These are phyloP conservation scores for Clarias macrocephalus DNA, from an alignment of 2,113 vertebrate species.

Conservation along the genomic window DNA sequence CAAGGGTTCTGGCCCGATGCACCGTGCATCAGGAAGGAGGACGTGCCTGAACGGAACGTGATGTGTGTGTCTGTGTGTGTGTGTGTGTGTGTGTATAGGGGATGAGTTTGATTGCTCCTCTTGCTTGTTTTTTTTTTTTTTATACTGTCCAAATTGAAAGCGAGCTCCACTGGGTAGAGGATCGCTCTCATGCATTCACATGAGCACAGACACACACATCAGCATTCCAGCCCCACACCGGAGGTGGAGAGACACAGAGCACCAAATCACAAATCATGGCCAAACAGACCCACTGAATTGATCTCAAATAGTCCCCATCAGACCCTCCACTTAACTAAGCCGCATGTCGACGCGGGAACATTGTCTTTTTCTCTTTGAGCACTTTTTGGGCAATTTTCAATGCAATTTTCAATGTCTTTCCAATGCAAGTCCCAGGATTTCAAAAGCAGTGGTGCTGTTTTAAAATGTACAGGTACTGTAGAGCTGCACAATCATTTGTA, in stretches of 20 bases:
- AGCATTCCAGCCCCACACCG: conserved; percentile 32
- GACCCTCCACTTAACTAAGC: conserved; percentile 37
- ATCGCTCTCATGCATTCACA: conserved; percentile 52
- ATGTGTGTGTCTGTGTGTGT: conserved; percentile 24
- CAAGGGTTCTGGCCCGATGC: conserved; percentile 15
- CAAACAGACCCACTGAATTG: conserved; percentile 17
- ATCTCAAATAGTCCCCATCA: conserved; percentile 29
- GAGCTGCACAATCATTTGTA: not conserved
- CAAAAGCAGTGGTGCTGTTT: not conserved
- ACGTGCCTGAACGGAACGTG: conserved; percentile 19
- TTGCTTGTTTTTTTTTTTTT: conserved; percentile 45
- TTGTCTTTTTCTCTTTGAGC: conserved; percentile 14
- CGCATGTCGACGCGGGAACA: not conserved
- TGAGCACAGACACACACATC: conserved; percentile 50
- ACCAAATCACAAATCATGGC: conserved; percentile 39
- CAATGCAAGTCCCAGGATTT: not conserved
- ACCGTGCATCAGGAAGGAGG: conserved; percentile 9
- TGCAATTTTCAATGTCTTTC: conserved; percentile 38
- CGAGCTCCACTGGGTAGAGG: conserved; percentile 13
- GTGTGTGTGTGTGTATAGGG: conserved; percentile 8
- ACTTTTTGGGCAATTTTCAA: conserved; percentile 33
- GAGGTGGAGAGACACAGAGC: conserved; percentile 18
- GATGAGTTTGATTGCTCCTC: conserved; percentile 38
- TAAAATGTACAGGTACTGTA: not conserved
- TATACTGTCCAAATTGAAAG: conserved; percentile 40